phyloP scores from a whole-genome alignment of 2,113 vertebrate genomes.

The Ondatra zibethicus region DNA sequence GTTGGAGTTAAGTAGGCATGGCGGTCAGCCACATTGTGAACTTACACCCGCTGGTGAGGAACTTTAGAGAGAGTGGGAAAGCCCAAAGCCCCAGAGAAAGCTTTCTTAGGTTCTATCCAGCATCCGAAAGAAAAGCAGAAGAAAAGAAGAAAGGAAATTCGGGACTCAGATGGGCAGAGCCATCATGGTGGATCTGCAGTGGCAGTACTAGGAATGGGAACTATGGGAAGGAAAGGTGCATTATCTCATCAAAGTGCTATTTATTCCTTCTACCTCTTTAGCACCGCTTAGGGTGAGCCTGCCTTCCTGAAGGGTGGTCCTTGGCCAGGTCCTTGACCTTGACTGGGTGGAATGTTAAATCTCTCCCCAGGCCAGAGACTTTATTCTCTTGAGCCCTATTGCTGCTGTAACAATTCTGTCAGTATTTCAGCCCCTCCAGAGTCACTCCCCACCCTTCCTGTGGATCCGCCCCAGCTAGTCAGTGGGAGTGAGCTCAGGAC shows the following conservation, averaged over 20 bases:
- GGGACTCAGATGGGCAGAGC: neutral
- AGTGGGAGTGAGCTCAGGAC: neutral
- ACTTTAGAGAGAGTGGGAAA: neutral
- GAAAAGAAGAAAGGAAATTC: neutral
- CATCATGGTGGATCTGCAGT: neutral
- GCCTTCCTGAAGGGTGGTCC: neutral
- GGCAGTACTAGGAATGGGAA: neutral
- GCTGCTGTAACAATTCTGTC: neutral
- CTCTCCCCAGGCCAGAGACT: neutral
- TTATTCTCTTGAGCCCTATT: too few relatives aligned
- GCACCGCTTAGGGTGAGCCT: neutral
- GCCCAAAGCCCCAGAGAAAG: neutral
- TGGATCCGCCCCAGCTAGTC: neutral
- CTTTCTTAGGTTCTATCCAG: neutral
- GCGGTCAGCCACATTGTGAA: neutral
- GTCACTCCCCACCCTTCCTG: neutral
- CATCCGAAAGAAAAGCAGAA: neutral
- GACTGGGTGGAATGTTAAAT: neutral
- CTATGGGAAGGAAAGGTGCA: neutral
- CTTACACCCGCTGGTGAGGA: neutral
- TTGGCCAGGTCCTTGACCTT: neutral
- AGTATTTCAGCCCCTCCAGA: neutral
- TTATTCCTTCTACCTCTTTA: neutral
- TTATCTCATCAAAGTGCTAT: neutral
- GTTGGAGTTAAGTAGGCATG: neutral